These are phyloP conservation scores for Eriocheir sinensis DNA, from an alignment of 1,140 invertebrate genomes.

Conservation along the genomic window DNA sequence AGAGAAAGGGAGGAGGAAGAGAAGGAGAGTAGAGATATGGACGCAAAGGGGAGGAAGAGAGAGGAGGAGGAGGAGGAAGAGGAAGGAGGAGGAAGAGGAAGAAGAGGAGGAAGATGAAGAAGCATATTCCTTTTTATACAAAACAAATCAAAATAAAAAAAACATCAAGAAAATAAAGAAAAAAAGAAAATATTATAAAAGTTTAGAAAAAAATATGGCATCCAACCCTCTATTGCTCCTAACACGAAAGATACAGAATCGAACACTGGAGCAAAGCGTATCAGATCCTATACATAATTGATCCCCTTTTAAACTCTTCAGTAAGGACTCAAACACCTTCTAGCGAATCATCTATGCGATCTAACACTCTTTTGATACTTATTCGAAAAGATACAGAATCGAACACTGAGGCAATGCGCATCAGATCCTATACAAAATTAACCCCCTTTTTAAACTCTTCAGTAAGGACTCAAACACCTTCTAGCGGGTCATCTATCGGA, in stretches of 20 bases:
- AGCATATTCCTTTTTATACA: no score
- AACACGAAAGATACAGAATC: neutral
- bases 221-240: no score
- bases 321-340: no score
- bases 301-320: no score
- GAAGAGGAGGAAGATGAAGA: neutral
- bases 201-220: neutral
- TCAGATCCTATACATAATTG: no score
- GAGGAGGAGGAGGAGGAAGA: neutral
- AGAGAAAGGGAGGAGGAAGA: neutral
- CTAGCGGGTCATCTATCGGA: no score
- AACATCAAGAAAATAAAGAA: no score
- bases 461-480: no score
- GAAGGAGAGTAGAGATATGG: neutral
- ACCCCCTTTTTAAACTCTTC: no score
- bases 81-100: neutral
- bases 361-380: no score
- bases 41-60: neutral
- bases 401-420: neutral
- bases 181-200: neutral
- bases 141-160: neutral
- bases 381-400: neutral
- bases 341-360: no score
- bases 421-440: no score
- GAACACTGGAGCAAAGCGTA: neutral